These are phyloP conservation scores for Alligator mississippiensis DNA, from an alignment of 2,113 vertebrate species.

Conservation along the genomic window DNA sequence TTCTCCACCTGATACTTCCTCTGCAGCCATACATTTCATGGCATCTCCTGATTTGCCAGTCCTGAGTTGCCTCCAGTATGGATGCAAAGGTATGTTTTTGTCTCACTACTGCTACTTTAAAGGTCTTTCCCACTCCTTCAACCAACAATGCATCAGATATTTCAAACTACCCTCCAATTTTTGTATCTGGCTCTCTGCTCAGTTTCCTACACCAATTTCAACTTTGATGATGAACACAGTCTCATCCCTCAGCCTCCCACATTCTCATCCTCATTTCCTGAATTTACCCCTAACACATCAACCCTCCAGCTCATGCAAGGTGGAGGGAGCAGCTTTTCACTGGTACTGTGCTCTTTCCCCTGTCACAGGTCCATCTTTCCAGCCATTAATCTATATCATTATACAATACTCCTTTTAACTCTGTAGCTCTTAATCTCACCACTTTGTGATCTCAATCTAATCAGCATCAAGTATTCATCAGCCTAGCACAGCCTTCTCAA, in stretches of 20 bases:
- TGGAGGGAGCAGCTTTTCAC: background rate
- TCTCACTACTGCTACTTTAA: background rate
- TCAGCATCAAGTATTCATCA: background rate
- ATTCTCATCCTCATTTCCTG: background rate
- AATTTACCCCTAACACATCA: constrained; percentile 18
- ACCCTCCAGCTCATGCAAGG: background rate
- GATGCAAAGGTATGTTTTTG: background rate
- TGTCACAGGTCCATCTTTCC: background rate
- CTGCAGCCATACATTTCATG: rapidly evolving
- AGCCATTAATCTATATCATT: background rate
- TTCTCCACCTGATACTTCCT: background rate
- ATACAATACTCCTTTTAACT: background rate
- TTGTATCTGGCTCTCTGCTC: background rate
- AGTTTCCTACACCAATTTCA: background rate
- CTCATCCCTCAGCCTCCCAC: background rate
- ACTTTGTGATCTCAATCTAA: background rate
- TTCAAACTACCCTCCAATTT: background rate
- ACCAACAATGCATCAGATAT: no score
- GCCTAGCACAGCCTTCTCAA: background rate
- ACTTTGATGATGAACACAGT: rapidly evolving
- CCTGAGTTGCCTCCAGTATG: background rate
- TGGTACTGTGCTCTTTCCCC: background rate
- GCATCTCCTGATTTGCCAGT: background rate
- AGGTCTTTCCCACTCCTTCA: background rate
- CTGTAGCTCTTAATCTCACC: background rate